These are phyloP conservation scores for Aphelocoma coerulescens DNA, from an alignment of 2,113 vertebrate genomes.

Conservation along the genomic window DNA sequence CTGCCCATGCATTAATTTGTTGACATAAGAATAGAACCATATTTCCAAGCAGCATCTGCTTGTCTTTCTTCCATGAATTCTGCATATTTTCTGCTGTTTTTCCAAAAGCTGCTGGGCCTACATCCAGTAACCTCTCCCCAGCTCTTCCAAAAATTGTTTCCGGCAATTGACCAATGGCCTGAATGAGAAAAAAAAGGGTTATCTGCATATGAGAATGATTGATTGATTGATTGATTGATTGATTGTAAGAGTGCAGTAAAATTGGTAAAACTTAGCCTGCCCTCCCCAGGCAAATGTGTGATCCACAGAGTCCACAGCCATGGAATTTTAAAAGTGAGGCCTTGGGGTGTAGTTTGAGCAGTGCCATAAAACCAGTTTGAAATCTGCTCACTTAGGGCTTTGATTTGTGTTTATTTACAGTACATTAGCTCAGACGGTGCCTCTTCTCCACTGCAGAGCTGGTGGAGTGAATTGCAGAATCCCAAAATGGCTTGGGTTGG, in stretches of 20 bases:
- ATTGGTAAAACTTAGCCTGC: not conserved
- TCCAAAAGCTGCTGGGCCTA: conserved; percentile 22
- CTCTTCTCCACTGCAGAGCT: not conserved
- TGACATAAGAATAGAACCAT: conserved; percentile 36
- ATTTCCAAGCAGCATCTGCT: conserved; percentile 53
- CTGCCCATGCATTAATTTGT: not conserved
- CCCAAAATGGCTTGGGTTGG: not conserved
- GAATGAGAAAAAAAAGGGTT: not conserved
- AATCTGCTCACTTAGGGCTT: not conserved
- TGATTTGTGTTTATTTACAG: conserved; percentile 11
- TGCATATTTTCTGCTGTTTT: conserved; percentile 44
- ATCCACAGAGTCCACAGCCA: not conserved
- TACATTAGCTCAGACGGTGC: not conserved
- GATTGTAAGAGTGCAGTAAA: not conserved
- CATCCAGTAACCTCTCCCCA: conserved; percentile 40
- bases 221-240: not conserved
- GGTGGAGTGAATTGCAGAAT: not conserved
- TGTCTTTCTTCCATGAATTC: conserved; percentile 39
- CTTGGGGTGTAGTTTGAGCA: not conserved
- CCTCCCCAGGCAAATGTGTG: not conserved
- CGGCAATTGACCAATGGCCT: not conserved
- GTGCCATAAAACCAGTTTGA: not conserved
- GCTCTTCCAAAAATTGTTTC: conserved; percentile 18
- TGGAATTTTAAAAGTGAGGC: not conserved
- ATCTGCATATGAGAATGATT: not conserved